phyloP scores from a whole-genome alignment of 2,113 vertebrate genomes.

The Sula dactylatra region DNA sequence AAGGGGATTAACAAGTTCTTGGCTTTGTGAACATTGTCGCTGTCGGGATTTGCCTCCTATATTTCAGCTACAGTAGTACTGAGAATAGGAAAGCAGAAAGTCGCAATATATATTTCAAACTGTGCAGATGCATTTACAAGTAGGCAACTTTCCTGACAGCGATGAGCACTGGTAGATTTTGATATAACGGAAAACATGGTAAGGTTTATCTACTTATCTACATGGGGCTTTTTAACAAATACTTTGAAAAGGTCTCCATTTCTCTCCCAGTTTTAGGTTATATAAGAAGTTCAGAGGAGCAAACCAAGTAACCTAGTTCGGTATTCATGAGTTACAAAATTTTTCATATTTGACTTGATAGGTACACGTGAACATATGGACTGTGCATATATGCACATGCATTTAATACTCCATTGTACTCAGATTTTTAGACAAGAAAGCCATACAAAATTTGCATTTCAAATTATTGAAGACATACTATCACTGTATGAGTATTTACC shows the following conservation, averaged over 20 bases:
- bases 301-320: background rate
- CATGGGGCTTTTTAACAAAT: background rate
- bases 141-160: background rate
- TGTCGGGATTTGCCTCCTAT: background rate
- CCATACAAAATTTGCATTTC: background rate
- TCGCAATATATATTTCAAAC: background rate
- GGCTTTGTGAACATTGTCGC: background rate
- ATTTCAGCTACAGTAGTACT: background rate
- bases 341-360: background rate
- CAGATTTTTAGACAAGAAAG: background rate
- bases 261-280: background rate
- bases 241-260: background rate
- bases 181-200: background rate
- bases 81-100: background rate
- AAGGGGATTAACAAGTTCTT: background rate
- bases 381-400: too few species aligned
- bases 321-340: background rate
- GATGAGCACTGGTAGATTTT: background rate
- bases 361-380: accelerated
- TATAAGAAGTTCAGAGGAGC: background rate
- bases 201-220: background rate
- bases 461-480: background rate
- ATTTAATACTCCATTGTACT: background rate
- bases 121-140: background rate
- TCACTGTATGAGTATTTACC: background rate